Conservation (phyloP, 2,888 invertebrate species). For the Cancer borealis region DNA sequence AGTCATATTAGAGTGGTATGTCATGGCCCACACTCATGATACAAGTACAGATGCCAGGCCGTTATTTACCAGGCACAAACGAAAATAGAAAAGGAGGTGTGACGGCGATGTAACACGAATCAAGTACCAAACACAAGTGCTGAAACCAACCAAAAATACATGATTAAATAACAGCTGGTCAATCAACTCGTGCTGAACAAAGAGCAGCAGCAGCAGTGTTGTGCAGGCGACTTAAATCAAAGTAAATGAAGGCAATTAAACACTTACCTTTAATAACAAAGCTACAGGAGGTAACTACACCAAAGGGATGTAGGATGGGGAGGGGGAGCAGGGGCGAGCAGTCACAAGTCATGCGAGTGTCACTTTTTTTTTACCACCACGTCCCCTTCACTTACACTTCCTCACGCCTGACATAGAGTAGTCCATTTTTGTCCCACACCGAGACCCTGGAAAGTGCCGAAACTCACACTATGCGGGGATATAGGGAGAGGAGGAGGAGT, state of each 20-base stretch:
- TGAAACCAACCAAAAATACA: neutral
- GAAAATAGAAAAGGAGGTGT: neutral
- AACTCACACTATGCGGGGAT: constrained; percentile 58
- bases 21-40: too few species aligned
- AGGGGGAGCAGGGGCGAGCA: neutral
- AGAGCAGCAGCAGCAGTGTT: neutral
- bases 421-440: constrained; percentile 64
- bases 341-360: constrained; percentile 5
- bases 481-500: neutral
- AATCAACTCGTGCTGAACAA: neutral
- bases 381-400: constrained; percentile 66
- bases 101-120: neutral
- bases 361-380: neutral
- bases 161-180: neutral
- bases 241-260: neutral
- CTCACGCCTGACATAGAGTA: constrained; percentile 63
- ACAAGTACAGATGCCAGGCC: too few species aligned
- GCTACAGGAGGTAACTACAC: constrained; percentile 23
- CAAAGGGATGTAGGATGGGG: neutral
- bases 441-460: constrained; percentile 59
- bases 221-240: neutral
- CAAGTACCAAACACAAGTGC: neutral
- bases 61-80: neutral
- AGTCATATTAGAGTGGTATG: too few species aligned
- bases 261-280: neutral